Evolutionary conservation across 2,797 vertebrate genomes (phyloP).

Genomic region (Furcifer pardalis): DNA sequence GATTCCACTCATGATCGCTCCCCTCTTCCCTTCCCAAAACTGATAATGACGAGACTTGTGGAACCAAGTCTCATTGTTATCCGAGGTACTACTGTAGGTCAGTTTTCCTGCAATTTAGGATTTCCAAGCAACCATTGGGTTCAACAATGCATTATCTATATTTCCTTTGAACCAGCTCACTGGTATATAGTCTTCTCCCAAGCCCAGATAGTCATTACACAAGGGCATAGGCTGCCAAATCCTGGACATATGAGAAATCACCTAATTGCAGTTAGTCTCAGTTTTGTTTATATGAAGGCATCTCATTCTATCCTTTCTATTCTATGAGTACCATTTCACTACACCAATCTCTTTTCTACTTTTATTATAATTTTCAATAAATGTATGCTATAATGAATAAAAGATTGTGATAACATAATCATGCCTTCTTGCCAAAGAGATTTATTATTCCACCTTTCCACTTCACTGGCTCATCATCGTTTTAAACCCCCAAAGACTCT

Average conservation of each 20-base stretch:
- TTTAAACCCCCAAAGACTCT: background rate
- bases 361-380: constrained; percentile 6
- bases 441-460: constrained; percentile 37
- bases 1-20: too few species aligned
- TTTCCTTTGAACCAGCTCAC: background rate
- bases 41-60: too few species aligned
- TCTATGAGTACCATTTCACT: constrained; percentile 18
- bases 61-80: too few species aligned
- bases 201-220: background rate
- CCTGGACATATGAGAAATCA: background rate
- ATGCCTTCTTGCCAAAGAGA: constrained; percentile 15
- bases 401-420: constrained; percentile 31
- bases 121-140: background rate
- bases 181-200: background rate
- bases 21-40: too few species aligned
- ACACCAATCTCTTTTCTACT: background rate
- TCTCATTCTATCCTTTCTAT: constrained; percentile 5
- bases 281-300: constrained; percentile 24
- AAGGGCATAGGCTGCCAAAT: background rate
- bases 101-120: too few species aligned
- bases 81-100: too few species aligned
- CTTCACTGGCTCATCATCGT: background rate
- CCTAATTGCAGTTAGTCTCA: constrained; percentile 23
- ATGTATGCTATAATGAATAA: constrained; percentile 30
- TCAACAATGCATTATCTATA: background rate